phyloP scores from a whole-genome alignment of 2,797 vertebrate species.

The Crax fasciolata region DNA sequence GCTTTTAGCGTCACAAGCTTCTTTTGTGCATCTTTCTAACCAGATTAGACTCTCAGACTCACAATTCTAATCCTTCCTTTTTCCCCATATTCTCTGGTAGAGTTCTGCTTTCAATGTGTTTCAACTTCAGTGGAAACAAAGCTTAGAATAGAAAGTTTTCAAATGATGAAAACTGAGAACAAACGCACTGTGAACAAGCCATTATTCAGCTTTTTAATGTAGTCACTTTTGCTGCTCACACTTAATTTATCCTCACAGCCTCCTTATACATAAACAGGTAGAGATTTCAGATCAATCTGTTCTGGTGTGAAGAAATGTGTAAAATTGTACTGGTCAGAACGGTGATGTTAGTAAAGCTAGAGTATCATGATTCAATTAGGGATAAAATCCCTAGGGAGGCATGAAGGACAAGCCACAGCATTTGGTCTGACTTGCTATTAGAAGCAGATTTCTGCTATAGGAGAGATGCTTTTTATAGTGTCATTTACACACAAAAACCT shows the following conservation, averaged over 20 bases:
- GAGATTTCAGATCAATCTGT: background rate
- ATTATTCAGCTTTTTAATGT: background rate
- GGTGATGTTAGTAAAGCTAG: background rate
- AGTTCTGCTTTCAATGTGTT: background rate
- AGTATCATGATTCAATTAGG: background rate
- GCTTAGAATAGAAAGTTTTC: background rate
- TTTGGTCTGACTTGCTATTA: background rate
- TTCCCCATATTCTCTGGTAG: background rate
- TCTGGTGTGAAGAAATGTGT: background rate
- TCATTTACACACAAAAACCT: background rate
- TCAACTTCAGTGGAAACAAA: background rate
- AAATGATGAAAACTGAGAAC: background rate
- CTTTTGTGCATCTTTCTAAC: background rate
- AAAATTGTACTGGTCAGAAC: background rate
- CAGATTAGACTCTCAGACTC: background rate
- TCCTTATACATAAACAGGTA: background rate
- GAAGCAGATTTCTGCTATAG: background rate
- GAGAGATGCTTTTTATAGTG: background rate
- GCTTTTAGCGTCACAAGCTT: background rate
- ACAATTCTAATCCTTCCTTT: background rate
- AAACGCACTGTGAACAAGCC: background rate
- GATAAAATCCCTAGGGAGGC: background rate
- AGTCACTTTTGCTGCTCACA: background rate
- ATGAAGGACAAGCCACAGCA: background rate
- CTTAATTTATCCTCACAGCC: background rate